phyloP scores from a whole-genome alignment of 2,797 vertebrate species.

The Falco cherrug region DNA sequence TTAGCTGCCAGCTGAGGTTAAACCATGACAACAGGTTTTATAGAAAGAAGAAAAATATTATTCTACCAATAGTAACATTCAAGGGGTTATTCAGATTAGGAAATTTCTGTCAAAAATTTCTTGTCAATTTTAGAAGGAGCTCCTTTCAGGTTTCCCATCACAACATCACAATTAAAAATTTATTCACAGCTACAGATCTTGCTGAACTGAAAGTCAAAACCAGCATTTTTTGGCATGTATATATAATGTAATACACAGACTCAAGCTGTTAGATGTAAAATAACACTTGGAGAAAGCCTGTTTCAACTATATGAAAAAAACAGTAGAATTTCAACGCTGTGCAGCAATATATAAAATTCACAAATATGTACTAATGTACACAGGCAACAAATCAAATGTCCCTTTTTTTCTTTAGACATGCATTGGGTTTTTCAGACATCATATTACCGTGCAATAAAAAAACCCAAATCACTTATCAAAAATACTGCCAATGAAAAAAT shows the following conservation, averaged over 20 bases:
- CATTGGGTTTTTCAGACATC: neutral
- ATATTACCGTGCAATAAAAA: conserved; percentile 22
- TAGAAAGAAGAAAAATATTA: neutral
- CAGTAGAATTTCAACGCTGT: neutral
- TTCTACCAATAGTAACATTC: neutral
- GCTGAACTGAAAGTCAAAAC: neutral
- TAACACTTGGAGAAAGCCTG: neutral
- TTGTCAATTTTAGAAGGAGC: neutral
- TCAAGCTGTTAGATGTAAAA: neutral
- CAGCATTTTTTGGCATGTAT: neutral
- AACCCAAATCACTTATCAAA: conserved; percentile 53
- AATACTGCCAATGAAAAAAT: conserved; percentile 29
- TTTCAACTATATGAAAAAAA: neutral
- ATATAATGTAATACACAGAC: neutral
- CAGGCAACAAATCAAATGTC: neutral
- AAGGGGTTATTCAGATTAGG: neutral
- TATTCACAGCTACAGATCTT: neutral
- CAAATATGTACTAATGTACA: neutral
- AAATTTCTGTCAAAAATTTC: neutral
- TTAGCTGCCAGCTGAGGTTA: no score
- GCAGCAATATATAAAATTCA: neutral
- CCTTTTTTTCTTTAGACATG: neutral
- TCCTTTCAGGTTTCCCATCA: neutral
- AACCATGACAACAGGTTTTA: neutral
- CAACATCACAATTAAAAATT: neutral